A percentile compares a stretch with the other conserved stretches of the same genome.
Evolutionary conservation across 2,888 invertebrate species (phyloP).

Genomic region (Drosophila neotestacea): DNA sequence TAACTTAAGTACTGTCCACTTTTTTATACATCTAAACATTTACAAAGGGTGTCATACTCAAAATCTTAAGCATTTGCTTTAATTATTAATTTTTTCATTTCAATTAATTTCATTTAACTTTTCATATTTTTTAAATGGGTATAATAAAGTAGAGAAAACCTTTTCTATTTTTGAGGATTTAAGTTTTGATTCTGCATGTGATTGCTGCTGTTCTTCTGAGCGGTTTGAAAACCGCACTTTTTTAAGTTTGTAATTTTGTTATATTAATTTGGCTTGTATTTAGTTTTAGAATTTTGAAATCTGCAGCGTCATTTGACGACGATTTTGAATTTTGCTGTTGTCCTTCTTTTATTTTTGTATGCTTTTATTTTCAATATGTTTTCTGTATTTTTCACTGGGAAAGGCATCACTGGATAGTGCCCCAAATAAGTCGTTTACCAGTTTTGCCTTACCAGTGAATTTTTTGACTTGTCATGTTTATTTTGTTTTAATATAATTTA

Average conservation of each 20-base stretch:
- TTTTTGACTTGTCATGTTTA: constrained; percentile 66
- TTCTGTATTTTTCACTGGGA: constrained; percentile 26
- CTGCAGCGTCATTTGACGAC: constrained; percentile 66
- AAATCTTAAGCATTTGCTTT: constrained; percentile 49
- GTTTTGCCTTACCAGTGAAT: constrained; percentile 6
- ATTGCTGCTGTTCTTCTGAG: constrained; percentile 48
- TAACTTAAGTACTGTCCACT: constrained; percentile 66
- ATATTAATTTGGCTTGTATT: constrained; percentile 49
- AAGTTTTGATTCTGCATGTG: constrained; percentile 48
- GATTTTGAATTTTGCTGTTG: constrained; percentile 81
- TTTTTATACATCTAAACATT: constrained; percentile 70
- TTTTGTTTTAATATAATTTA: constrained; percentile 50
- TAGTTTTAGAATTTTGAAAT: constrained; percentile 77
- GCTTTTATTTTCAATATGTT: constrained; percentile 37
- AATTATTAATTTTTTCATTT: constrained; percentile 12
- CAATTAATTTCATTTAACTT: constrained; percentile 24
- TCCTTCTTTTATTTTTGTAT: constrained; percentile 45
- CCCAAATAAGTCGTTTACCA: constrained; percentile 5
- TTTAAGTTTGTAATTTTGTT: constrained; percentile 54
- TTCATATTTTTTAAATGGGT: constrained; percentile 42
- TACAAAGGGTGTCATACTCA: constrained; percentile 70
- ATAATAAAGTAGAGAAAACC: constrained; percentile 83
- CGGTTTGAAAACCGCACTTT: constrained; percentile 48
- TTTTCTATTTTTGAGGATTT: constrained; percentile 65
- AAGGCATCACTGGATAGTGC: constrained; percentile 9